A percentile compares a stretch with the other conserved stretches of the same genome.
phyloP scores from a whole-genome alignment of 2,888 invertebrate species.

The Augiades crinisus region DNA sequence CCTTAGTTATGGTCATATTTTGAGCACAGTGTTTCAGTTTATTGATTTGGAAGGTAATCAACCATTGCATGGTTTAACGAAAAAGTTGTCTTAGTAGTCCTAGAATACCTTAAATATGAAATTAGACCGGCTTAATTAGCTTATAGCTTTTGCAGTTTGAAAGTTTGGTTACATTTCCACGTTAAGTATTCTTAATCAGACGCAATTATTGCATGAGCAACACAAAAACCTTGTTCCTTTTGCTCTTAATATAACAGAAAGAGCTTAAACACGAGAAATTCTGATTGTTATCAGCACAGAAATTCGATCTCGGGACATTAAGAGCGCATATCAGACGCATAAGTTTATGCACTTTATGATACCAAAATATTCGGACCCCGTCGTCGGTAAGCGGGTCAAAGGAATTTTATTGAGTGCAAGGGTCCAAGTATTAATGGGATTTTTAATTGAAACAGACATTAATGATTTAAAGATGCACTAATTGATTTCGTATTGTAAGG shows the following conservation, averaged over 20 bases:
- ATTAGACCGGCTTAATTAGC: no score
- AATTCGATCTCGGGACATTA: conserved; percentile 17
- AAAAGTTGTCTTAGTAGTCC: no score
- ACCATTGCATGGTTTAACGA: no score
- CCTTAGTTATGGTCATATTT: no score
- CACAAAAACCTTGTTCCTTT: no score
- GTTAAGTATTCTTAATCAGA: no score
- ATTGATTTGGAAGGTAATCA: no score
- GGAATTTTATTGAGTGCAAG: conserved; percentile 16
- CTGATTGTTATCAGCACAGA: conserved; percentile 18
- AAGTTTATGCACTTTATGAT: conserved; percentile 8
- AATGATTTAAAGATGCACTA: conserved; percentile 3
- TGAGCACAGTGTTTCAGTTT: no score
- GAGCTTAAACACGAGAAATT: background rate
- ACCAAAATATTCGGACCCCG: conserved; percentile 16
- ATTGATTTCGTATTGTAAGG: conserved; percentile 2
- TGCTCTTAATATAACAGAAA: background rate
- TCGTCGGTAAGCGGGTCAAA: conserved; percentile 7
- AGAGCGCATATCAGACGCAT: conserved; percentile 9
- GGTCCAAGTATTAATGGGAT: conserved; percentile 9
- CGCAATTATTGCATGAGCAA: no score
- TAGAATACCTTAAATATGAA: no score
- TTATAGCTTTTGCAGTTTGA: no score
- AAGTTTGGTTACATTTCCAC: no score
- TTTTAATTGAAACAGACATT: conserved; percentile 18